Evolutionary conservation across 2,113 vertebrate genomes (phyloP), one percentile per base, ranked within the genome.

Genomic region (Oreotragus oreotragus): DNA sequence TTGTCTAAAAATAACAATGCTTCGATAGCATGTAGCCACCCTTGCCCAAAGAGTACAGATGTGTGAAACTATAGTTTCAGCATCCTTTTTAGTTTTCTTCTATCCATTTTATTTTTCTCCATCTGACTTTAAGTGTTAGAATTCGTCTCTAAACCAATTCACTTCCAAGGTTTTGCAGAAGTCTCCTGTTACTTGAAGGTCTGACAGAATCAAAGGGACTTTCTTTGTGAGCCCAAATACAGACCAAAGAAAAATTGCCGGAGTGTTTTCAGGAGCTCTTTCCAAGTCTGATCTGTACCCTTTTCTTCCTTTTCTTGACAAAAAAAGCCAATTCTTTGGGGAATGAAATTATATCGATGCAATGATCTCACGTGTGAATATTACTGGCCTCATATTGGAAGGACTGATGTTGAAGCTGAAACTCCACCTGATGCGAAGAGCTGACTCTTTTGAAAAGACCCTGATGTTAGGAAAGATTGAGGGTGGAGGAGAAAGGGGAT

Each of bases 1-100:
- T 94, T 45, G 15, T 95, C 60, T 64, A 94, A 96, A 98, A 90
- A 51, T 91, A 95, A 55, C 17, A 88, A 10, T 88, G 66, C 27
- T 53, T 73, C n/a, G 43, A 70, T 62, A 55, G 9, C 53, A 57
- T 6, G 28, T 43, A 53, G n/a, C 8, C 19, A 64, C 14, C 2
- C 25, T 89, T 93, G 47, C 16, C 16, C 43, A 86, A 79, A 80
- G 57, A 64, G 77, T n/a, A 77, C 4, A 83, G 58, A 88, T 86
- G 27, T 94, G 13, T 89, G 77, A 73, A 94, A 87, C 81, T n/a
- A 27, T 53, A 27, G 25, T 51, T 88, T 66, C 27, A 45, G n/a
- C 47, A 2, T 30, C 12, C 10, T 27, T 92, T 95, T 91, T 58
- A 21, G 30, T 79, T 87, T 51, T 45, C 76, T 83, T 53, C 36